Conservation (phyloP, 2,113 vertebrate genomes). For the Gasterosteus nipponicus region DNA sequence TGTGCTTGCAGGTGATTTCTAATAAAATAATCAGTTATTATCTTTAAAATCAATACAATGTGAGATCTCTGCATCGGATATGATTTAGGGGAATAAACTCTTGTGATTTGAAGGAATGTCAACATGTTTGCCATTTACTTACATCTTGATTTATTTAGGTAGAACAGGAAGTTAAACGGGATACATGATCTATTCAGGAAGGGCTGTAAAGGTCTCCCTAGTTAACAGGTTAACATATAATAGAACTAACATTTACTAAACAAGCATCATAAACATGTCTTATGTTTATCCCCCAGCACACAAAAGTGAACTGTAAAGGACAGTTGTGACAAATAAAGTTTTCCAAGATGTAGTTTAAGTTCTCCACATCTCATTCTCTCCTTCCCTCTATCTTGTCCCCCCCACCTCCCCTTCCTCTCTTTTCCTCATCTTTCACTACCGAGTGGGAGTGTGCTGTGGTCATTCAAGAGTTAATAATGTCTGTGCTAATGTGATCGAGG, state of each 20-base stretch:
- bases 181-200: neutral
- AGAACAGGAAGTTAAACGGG: neutral
- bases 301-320: too few species aligned
- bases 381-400: neutral
- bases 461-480: conserved; percentile 46
- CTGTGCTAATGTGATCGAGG: conserved; percentile 38
- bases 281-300: neutral
- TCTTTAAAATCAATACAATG: neutral
- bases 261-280: neutral
- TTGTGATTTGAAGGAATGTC: too few species aligned
- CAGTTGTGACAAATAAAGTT: too few species aligned
- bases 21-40: neutral
- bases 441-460: conserved; percentile 25
- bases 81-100: neutral
- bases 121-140: neutral
- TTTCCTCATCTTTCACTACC: neutral
- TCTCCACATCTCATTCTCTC: neutral
- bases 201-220: neutral
- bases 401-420: conserved; percentile 8
- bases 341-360: neutral
- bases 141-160: neutral
- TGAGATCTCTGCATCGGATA: neutral
- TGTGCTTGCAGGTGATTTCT: too few species aligned
- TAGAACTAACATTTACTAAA: neutral
- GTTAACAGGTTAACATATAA: neutral